Conservation (phyloP, 2,113 vertebrate species). For the Pomatostomus ruficeps region DNA sequence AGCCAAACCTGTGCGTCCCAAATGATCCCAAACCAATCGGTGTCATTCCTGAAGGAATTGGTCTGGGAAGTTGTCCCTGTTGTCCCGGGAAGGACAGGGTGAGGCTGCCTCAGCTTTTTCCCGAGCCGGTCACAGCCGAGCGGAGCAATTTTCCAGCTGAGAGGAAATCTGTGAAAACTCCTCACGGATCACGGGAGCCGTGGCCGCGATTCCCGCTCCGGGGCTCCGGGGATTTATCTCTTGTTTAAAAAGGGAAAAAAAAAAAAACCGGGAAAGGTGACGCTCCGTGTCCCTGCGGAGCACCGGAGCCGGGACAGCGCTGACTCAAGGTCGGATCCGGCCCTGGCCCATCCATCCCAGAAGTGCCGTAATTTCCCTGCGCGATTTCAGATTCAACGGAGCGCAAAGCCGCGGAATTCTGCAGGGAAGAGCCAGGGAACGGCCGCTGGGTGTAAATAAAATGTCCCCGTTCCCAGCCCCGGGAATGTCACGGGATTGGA, state of each 20-base stretch:
- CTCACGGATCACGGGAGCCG: background rate
- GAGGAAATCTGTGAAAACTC: constrained; percentile 3
- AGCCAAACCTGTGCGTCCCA: background rate
- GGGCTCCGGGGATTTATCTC: constrained; percentile 5
- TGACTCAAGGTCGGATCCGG: background rate
- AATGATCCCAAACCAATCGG: background rate
- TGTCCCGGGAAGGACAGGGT: background rate
- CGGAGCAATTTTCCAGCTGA: background rate
- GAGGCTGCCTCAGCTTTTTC: background rate
- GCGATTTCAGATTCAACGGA: background rate
- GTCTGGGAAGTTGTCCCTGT: background rate
- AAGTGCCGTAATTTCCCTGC: background rate
- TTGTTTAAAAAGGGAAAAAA: background rate
- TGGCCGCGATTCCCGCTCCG: background rate
- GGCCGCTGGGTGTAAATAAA: background rate
- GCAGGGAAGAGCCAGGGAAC: background rate
- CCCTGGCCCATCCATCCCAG: background rate
- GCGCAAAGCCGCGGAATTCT: background rate
- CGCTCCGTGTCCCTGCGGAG: background rate
- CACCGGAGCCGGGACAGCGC: background rate
- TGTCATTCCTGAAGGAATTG: background rate
- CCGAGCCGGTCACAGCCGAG: background rate
- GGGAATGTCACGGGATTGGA: fast-evolving
- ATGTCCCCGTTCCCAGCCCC: fast-evolving
- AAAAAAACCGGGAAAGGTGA: background rate